Evolutionary conservation across 2,113 vertebrate species (phyloP).

Genomic region (Colossoma macropomum): DNA sequence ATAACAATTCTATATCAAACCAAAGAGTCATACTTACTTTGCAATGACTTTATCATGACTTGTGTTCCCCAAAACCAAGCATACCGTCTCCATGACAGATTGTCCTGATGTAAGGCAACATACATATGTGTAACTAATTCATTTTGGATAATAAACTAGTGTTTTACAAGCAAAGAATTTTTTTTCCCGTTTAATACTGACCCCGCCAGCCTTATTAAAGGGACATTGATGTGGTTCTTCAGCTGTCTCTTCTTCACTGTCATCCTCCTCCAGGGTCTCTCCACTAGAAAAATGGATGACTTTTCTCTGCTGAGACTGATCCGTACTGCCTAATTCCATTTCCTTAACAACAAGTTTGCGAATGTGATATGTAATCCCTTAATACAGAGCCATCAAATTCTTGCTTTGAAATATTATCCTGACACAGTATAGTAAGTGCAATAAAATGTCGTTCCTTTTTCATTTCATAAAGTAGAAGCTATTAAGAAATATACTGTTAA

Average conservation of each 20-base stretch:
- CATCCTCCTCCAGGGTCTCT: constrained; percentile 76
- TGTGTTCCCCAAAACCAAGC: constrained; percentile 60
- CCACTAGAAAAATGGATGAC: constrained; percentile 81
- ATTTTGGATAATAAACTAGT: background rate
- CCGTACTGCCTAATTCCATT: constrained; percentile 29
- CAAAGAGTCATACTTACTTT: constrained; percentile 62
- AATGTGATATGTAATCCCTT: background rate
- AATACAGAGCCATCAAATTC: too few species aligned
- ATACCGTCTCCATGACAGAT: constrained; percentile 63
- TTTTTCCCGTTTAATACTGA: constrained; percentile 35
- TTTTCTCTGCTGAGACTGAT: constrained; percentile 58
- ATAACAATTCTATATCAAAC: too few species aligned
- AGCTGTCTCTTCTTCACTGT: constrained; percentile 69
- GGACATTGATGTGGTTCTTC: constrained; percentile 39
- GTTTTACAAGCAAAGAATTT: background rate
- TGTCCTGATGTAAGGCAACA: constrained; percentile 50
- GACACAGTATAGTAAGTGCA: background rate
- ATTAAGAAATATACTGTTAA: background rate
- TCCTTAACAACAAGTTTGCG: constrained; percentile 39
- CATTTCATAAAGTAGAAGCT: background rate
- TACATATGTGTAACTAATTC: background rate
- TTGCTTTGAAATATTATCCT: background rate
- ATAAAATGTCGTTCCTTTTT: background rate
- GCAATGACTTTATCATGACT: constrained; percentile 64
- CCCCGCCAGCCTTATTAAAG: constrained; percentile 56